Conservation (phyloP, 2,113 vertebrate species). For the Callocephalon fimbriatum region DNA sequence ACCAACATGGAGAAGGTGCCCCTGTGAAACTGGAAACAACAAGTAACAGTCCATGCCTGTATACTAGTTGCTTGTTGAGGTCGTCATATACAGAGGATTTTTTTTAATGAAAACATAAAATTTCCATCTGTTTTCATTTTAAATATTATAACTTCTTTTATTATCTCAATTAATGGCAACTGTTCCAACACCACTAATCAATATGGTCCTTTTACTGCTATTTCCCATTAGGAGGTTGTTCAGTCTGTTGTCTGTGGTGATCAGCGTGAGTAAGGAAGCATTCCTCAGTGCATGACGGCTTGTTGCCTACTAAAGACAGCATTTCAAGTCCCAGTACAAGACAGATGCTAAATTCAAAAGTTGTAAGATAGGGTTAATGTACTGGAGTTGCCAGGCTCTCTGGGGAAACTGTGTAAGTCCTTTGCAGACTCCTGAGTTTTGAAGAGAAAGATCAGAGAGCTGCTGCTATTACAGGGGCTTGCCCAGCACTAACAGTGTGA, state of each 20-base stretch:
- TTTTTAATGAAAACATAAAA: background rate
- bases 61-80: background rate
- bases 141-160: background rate
- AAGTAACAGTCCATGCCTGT: background rate
- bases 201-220: background rate
- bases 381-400: background rate
- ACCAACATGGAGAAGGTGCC: background rate
- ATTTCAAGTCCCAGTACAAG: background rate
- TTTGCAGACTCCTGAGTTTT: background rate
- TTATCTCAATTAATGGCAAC: background rate
- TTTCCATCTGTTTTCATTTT: background rate
- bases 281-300: accelerated
- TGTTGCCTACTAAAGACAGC: background rate
- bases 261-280: background rate
- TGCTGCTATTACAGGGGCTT: background rate
- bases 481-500: background rate
- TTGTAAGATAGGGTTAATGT: background rate
- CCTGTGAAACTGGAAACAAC: background rate
- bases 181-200: background rate
- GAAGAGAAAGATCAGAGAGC: background rate
- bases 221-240: background rate
- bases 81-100: background rate
- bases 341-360: background rate
- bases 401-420: background rate
- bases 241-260: background rate